A percentile compares a stretch with the other conserved stretches of the same genome.
These are phyloP conservation scores for Bembecia ichneumoniformis DNA, from an alignment of 2,888 invertebrate species.

Conservation along the genomic window DNA sequence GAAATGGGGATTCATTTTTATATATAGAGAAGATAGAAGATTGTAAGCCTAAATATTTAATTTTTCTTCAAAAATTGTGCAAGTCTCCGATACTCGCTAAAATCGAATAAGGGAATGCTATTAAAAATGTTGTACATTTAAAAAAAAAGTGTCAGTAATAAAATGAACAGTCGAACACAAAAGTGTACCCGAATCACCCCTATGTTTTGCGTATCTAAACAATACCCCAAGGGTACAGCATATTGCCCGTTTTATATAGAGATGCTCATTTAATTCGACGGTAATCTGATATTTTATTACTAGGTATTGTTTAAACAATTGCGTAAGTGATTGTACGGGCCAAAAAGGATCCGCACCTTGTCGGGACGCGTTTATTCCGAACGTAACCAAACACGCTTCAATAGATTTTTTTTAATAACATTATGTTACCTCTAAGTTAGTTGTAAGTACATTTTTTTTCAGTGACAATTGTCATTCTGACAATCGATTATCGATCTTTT, in stretches of 20 bases:
- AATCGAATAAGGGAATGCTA: too few relatives aligned
- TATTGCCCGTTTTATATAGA: conserved; percentile 33
- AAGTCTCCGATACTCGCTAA: too few relatives aligned
- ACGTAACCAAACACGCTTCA: conserved; percentile 7
- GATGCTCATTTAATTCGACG: conserved; percentile 48
- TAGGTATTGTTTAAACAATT: conserved; percentile 68
- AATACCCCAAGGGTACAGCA: conserved; percentile 18
- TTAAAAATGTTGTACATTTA: too few relatives aligned
- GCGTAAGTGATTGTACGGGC: conserved; percentile 63
- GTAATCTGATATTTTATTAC: conserved; percentile 66
- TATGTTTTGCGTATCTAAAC: conserved; percentile 9
- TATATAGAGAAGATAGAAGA: too few relatives aligned
- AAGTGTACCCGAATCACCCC: conserved; percentile 9
- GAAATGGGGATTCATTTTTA: too few relatives aligned
- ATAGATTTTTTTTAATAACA: not conserved
- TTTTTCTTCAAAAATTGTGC: too few relatives aligned
- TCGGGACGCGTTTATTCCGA: conserved; percentile 20
- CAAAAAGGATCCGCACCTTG: conserved; percentile 47
- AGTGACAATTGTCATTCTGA: too few relatives aligned
- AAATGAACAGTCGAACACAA: conserved; percentile 11
- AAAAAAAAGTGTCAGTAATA: conserved; percentile 6
- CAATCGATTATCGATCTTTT: not conserved
- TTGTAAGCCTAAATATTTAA: too few relatives aligned
- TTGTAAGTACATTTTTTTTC: too few relatives aligned
- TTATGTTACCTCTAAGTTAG: too few relatives aligned